phyloP scores from a whole-genome alignment of 2,888 invertebrate genomes.

The Trichogramma evanescens region DNA sequence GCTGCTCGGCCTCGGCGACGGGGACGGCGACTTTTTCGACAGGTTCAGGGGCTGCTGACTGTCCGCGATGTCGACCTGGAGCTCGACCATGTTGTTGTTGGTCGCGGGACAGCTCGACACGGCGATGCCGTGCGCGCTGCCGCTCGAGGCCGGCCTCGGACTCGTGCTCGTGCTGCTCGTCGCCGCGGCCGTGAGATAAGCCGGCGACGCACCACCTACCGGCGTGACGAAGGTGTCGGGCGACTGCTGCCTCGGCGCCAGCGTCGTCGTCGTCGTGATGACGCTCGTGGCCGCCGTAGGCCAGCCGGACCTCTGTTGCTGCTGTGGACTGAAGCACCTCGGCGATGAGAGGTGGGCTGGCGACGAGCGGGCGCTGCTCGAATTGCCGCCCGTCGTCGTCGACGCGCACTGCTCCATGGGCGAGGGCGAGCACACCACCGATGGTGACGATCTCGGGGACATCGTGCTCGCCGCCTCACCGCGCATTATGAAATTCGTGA shows the following conservation, averaged over 20 bases:
- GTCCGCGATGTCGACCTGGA: slow-evolving; percentile 78
- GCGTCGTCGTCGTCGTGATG: slow-evolving; percentile 56
- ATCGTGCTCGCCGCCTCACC: slow-evolving; percentile 52
- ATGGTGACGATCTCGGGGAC: slow-evolving; percentile 41
- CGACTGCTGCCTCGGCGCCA: slow-evolving; percentile 43
- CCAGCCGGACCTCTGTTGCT: slow-evolving; percentile 32
- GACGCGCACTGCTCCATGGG: slow-evolving; percentile 52
- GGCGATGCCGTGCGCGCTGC: slow-evolving; percentile 15
- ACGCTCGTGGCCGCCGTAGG: slow-evolving; percentile 52
- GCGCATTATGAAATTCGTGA: slow-evolving; percentile 86
- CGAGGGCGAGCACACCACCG: slow-evolving; percentile 40
- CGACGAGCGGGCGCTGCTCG: slow-evolving; percentile 43
- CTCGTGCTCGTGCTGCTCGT: slow-evolving; percentile 40
- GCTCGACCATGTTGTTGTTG: slow-evolving; percentile 58
- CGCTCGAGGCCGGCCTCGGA: slow-evolving; percentile 39
- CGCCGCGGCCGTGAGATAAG: slow-evolving; percentile 45
- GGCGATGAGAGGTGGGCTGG: slow-evolving; percentile 28
- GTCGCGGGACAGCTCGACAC: slow-evolving; percentile 33
- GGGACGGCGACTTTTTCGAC: slow-evolving; percentile 76
- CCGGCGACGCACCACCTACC: slow-evolving; percentile 40
- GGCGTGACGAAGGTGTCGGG: slow-evolving; percentile 6
- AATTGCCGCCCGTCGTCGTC: slow-evolving; percentile 38
- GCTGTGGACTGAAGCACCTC: slow-evolving; percentile 30
- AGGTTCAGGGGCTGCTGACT: slow-evolving; percentile 79
- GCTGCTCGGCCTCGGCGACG: slow-evolving; percentile 59